Evolutionary conservation across 2,113 vertebrate species (phyloP), one percentile per base, ranked within the genome.

Genomic region (Herpailurus yagouaroundi): DNA sequence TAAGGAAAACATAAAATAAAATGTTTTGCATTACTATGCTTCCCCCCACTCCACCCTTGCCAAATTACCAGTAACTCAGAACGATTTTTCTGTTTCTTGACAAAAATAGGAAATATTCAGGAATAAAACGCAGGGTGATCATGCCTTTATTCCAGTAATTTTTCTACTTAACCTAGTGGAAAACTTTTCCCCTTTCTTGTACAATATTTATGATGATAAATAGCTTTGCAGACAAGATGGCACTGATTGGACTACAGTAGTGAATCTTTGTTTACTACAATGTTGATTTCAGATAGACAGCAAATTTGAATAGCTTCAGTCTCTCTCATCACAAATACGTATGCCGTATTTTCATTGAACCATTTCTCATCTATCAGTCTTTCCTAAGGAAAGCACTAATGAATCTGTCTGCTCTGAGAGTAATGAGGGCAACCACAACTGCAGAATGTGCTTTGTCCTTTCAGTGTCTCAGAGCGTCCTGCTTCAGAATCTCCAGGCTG

Each of bases 131-230:
- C 45, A 92, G 57, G 33, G 25, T 94, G 31, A 76, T 15, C 31
- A 95, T 52, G 15, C 55, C 84, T 95, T 89, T 31, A 38, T 89
- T 89, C 25, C 68, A 89, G 10, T 71, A 68, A 91, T 52, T 69
- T 89, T 97, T 92, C 33, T 66, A 50, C 64, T 95, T 96, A 95
- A 88, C 36, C 19, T 79, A 71, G 69, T 38, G 19, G 55, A 76
- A 81, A 85, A 63, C 13, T 85, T 84, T 73, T 11, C 48, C 31
- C 14, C 6, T 79, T 88, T 15, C 31, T 91, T 74, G 12, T 90
- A 23, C 16, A 45, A 31, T 83, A 93, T 89, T 85, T 92, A 82
- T 87, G 89, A 60, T 90, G 74, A 95, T 31, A 92, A 86, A 87
- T 63, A 87, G 41, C 66, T 81, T 88, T 57, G 38, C 50, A 91